Conservation (phyloP, 2,888 invertebrate species). For the Tipula lateralis region DNA sequence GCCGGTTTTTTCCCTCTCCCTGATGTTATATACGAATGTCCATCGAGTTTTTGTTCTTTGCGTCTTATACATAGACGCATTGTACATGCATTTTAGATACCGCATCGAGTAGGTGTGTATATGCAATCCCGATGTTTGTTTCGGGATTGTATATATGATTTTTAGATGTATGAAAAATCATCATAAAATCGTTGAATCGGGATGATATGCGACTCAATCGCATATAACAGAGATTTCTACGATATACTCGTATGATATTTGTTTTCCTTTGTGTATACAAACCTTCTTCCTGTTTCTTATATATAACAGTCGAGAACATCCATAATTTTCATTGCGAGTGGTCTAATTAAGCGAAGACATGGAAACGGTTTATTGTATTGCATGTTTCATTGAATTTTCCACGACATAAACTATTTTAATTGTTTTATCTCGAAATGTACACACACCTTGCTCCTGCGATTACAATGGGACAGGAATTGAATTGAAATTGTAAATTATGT, state of each 20-base stretch:
- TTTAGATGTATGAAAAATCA: too few species aligned
- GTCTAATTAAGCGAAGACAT: background rate
- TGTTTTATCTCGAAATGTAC: background rate
- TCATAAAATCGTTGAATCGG: too few species aligned
- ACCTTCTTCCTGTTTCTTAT: too few species aligned
- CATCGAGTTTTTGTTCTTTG: background rate
- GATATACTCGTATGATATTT: too few species aligned
- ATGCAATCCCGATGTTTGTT: background rate
- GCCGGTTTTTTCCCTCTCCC: background rate
- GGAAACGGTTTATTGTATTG: background rate
- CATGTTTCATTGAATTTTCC: background rate
- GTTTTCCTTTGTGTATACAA: too few species aligned
- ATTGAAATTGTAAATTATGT: too few species aligned
- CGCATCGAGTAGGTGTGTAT: background rate
- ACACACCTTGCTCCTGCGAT: background rate
- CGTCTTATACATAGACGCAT: too few species aligned
- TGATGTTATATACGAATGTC: background rate
- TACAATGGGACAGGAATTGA: background rate
- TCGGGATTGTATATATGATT: too few species aligned
- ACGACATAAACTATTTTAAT: background rate
- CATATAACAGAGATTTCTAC: too few species aligned
- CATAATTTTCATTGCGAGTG: background rate
- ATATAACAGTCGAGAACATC: too few species aligned
- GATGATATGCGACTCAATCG: too few species aligned
- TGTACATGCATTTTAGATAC: too few species aligned